Evolutionary conservation across 2,888 invertebrate genomes (phyloP).

Genomic region (Dryadula phaetusa): DNA sequence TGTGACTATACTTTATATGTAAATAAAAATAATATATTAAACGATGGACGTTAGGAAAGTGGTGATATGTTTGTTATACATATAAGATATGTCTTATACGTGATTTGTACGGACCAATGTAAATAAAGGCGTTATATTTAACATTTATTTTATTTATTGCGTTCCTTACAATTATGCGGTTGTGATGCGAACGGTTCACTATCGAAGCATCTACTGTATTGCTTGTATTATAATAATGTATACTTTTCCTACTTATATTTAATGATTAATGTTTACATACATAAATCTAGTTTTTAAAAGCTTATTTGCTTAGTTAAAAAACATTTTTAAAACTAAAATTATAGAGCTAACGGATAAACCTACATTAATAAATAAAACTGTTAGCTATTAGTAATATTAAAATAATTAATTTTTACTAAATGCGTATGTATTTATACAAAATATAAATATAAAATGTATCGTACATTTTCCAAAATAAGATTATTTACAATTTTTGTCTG

Average conservation of each 20-base stretch:
- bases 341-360: neutral
- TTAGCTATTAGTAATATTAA: too few species aligned
- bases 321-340: neutral
- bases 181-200: constrained; percentile 34
- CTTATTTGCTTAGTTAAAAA: neutral
- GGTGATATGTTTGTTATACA: constrained; percentile 24
- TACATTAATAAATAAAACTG: too few species aligned
- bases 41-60: neutral
- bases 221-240: too few species aligned
- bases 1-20: constrained; percentile 5
- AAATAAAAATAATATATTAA: constrained; percentile 9
- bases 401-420: too few species aligned
- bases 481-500: too few species aligned
- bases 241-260: neutral
- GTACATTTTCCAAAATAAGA: too few species aligned
- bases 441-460: too few species aligned
- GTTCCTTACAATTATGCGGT: constrained; percentile 40
- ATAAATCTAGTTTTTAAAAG: neutral
- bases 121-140: constrained; percentile 52
- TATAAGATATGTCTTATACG: constrained; percentile 17
- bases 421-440: too few species aligned
- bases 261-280: neutral
- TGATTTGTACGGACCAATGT: constrained; percentile 60
- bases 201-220: constrained; percentile 43
- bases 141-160: constrained; percentile 47